Base-by-base conservation (phyloP, 2,113 vertebrate genomes). In the Glareola pratincola region DNA sequence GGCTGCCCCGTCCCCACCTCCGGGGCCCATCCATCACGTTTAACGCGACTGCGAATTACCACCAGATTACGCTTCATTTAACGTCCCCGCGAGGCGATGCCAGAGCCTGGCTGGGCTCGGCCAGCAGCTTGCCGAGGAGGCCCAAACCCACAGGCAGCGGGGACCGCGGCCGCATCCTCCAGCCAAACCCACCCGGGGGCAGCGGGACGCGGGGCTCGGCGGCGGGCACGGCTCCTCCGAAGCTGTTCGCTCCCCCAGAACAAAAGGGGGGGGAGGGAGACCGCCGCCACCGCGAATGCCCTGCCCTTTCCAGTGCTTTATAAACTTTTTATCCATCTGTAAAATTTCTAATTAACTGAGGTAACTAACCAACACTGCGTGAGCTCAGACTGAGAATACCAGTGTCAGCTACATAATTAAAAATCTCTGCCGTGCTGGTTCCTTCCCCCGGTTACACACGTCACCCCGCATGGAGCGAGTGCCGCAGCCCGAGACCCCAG, bases 281-380 rank as follows among this genome's bases (percentile, higher is more conserved):
- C 41, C 3, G 1, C 6, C 8, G 47, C 54, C 59, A 41, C 23
- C 63, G 18, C 14, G 0, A 71, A 22, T 6, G 59, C 43, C 85
- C 37, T 57, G 75, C 68, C 62, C 92, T 66, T 85, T 37, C 30
- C 77, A n/a, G 76, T 11, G 73, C 32, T 84, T 87, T 95, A 87
- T 66, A 84, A 92, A 84, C 93, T 47, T 88, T 77, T 73, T 67
- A 95, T 24, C 76, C 95, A 96, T 23, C 95, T 95, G 93, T 94
- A 94, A 95, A 95, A 91, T 91, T 92, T 71, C 71, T 88, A 86
- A 94, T 95, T 94, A 96, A 88, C 72, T 66, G 91, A 77, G 80
- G 76, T 89, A 96, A 96, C 94, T 80, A 94, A 86, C 94, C 91
- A 88, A 14, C 1, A 1, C 48, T 41, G 86, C 79, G 41, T 71